A percentile compares a stretch with the other conserved stretches of the same genome.
Evolutionary conservation across 1,140 invertebrate species (phyloP).

Genomic region (Leptinotarsa defecta): DNA sequence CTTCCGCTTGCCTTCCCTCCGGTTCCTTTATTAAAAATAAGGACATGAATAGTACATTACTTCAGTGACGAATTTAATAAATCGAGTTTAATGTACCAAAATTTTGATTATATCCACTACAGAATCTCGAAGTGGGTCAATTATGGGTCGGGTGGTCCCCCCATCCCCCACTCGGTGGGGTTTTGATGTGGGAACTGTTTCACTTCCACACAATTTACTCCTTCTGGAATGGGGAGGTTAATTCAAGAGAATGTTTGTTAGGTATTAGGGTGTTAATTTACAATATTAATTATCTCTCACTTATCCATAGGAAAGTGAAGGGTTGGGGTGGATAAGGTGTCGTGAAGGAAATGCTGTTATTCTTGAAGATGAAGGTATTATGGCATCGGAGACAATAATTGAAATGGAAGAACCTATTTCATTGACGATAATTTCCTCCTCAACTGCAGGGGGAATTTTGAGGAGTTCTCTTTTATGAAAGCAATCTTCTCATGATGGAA

Average conservation of each 20-base stretch:
- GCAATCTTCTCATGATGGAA: too few species aligned
- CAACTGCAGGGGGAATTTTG: too few species aligned
- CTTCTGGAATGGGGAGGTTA: neutral
- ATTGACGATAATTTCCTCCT: too few species aligned
- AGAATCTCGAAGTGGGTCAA: neutral
- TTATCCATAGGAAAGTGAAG: too few species aligned
- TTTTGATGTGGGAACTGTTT: neutral
- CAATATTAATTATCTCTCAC: too few species aligned
- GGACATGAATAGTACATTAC: slow-evolving; percentile 18
- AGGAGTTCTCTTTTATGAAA: too few species aligned
- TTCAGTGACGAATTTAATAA: slow-evolving; percentile 2
- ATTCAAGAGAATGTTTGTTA: neutral
- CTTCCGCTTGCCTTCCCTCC: neutral
- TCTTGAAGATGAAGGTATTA: too few species aligned
- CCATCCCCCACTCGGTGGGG: neutral
- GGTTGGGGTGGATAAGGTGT: too few species aligned
- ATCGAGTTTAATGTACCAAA: slow-evolving; percentile 12
- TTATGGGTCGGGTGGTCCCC: neutral
- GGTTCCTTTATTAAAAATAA: slow-evolving; percentile 8
- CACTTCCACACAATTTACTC: neutral
- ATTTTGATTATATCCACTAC: neutral
- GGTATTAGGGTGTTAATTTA: too few species aligned
- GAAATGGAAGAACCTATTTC: too few species aligned
- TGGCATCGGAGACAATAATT: too few species aligned
- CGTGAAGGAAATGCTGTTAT: too few species aligned